Evolutionary conservation across 2,888 invertebrate genomes (phyloP).

Genomic region (Lasioglossum marginatum): DNA sequence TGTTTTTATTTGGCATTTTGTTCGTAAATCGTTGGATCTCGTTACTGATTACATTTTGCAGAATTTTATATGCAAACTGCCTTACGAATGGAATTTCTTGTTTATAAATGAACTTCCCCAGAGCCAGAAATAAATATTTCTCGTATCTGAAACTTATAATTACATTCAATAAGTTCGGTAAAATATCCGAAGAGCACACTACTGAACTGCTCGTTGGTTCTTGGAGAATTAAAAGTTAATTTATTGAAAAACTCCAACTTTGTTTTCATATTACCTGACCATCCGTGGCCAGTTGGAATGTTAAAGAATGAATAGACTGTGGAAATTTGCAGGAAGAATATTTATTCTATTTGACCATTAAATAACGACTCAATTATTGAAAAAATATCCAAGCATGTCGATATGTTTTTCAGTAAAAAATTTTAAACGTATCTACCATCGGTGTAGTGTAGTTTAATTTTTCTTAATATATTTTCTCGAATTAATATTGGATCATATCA

Average conservation of each 20-base stretch:
- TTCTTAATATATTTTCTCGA: not conserved
- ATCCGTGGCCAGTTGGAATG: not conserved
- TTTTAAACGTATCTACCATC: not conserved
- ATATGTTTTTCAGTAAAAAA: not conserved
- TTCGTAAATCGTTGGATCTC: not conserved
- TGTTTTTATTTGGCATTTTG: not conserved
- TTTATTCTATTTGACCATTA: not conserved
- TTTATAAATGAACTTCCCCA: not conserved
- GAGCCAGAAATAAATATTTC: not conserved
- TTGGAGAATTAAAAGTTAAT: not conserved
- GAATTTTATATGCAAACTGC: not conserved
- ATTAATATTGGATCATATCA: not conserved
- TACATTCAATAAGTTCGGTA: not conserved
- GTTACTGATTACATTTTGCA: not conserved
- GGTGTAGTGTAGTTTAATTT: not conserved
- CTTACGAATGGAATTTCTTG: not conserved
- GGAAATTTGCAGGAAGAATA: not conserved
- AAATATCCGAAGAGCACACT: not conserved
- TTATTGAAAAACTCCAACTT: not conserved
- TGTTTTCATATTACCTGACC: not conserved
- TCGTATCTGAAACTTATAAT: not conserved
- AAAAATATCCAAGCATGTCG: not conserved
- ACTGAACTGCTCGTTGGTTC: not conserved
- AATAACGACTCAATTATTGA: not conserved
- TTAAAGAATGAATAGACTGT: not conserved